Conservation (phyloP, 2,888 invertebrate genomes). For the Tetrapedia diversipes region DNA sequence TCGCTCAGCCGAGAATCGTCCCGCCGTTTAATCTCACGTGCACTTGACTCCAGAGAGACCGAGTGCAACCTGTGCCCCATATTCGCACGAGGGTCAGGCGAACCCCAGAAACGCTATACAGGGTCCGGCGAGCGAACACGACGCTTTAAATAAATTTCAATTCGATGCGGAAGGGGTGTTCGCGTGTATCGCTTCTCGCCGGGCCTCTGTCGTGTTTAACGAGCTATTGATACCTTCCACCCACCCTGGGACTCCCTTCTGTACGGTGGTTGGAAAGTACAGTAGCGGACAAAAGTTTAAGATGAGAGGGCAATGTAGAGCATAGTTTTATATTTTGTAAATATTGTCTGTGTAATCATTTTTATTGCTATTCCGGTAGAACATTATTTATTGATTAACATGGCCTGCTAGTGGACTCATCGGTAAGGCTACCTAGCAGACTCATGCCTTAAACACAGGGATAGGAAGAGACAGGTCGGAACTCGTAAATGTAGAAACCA, state of each 20-base stretch:
- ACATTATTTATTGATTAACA: too few species aligned
- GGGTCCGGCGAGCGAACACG: constrained; percentile 35
- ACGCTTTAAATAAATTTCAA: constrained; percentile 81
- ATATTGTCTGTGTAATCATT: too few species aligned
- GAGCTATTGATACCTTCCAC: constrained; percentile 81
- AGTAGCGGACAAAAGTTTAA: too few species aligned
- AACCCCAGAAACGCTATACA: constrained; percentile 34
- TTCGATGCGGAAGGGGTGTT: constrained; percentile 56
- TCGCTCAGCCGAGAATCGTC: constrained; percentile 38
- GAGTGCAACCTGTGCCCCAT: constrained; percentile 77
- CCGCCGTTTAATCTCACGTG: constrained; percentile 70
- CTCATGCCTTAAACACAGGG: too few species aligned
- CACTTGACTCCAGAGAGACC: constrained; percentile 77
- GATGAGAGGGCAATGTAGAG: too few species aligned
- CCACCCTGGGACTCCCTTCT: constrained; percentile 51
- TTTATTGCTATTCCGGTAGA: too few species aligned
- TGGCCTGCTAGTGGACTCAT: too few species aligned
- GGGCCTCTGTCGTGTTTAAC: constrained; percentile 77
- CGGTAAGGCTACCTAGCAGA: too few species aligned
- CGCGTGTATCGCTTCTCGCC: constrained; percentile 51
- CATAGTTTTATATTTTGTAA: too few species aligned
- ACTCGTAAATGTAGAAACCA: too few species aligned
- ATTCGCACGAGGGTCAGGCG: constrained; percentile 72
- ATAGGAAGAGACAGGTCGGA: too few species aligned
- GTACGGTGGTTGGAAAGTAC: constrained; percentile 7